Evolutionary conservation across 2,113 vertebrate species (phyloP), one percentile per base, ranked within the genome.

Genomic region (Gymnarchus niloticus): DNA sequence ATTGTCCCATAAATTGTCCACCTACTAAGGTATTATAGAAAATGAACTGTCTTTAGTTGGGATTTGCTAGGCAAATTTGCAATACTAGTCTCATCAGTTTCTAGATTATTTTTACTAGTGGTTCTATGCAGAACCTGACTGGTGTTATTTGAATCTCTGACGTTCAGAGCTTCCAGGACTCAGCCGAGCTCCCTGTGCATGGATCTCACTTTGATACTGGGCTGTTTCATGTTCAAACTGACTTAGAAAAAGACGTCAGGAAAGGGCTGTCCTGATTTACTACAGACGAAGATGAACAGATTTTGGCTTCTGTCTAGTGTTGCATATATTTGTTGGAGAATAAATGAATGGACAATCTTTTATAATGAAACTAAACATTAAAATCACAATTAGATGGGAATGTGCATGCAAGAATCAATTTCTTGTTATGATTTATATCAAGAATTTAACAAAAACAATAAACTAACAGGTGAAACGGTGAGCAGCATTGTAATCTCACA

Each of bases 221-320:
- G 19, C 52, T 44, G 6, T 83, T 83, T 83, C 54, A 59, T 57
- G 82, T 83, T 83, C 82, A 59, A 83, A 44, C 56, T 83, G 54
- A 59, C 54, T 83, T 83, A 28, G 23, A 51, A 56, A 59, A 57
- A 57, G 17, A 46, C n/a, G n/a, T 44, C 56, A 59, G 37, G n/a
- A 28, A 57, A 7, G 6, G 37, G 28, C 28, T 37, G 51, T 81
- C n/a, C 80, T 54, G 44, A 59, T 57, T 84, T 19, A 84, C 49
- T 69, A 51, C n/a, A 28, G 33, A 56, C 82, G 41, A 57, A 59
- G 54, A 25, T 23, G 14, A 81, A 52, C n/a, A 54, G 49, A 25
- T 41, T 3, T 78, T 48, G 44, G 6, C 2, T 78, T 78, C 37
- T 78, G 19, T 78, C 76, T 46, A 78, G 76, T 19, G 6, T 37